These are phyloP conservation scores for Avahi laniger DNA, from an alignment of 2,797 vertebrate species.

Conservation along the genomic window DNA sequence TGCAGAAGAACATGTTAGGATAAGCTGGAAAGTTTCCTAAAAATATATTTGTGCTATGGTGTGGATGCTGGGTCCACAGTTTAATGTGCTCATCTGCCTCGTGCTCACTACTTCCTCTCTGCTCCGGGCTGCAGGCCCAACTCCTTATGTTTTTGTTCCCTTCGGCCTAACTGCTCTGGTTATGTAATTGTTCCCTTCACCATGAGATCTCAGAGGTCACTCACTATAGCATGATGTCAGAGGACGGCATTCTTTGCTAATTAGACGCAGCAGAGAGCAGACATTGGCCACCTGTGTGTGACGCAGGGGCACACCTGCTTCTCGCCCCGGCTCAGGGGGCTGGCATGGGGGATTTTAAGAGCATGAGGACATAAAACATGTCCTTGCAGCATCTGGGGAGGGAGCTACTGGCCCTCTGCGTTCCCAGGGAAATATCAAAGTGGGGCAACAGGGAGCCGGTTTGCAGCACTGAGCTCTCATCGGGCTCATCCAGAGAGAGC, in stretches of 20 bases:
- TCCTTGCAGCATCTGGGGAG: neutral
- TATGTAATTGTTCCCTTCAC: neutral
- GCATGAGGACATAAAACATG: neutral
- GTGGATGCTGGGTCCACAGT: neutral
- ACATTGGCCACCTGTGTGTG: accelerated
- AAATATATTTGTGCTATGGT: neutral
- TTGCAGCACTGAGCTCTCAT: neutral
- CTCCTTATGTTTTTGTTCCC: neutral
- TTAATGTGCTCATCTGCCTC: neutral
- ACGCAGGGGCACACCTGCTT: accelerated
- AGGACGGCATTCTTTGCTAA: neutral
- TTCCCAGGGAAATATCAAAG: neutral
- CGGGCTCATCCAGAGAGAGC: neutral
- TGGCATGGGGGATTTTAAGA: neutral
- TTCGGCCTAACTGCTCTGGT: neutral
- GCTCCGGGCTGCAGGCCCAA: neutral
- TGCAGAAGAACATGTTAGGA: neutral
- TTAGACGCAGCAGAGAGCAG: neutral
- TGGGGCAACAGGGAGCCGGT: accelerated
- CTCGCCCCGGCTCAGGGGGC: accelerated
- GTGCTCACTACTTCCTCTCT: neutral
- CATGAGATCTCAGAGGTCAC: neutral
- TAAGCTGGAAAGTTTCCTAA: neutral
- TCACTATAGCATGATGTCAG: neutral
- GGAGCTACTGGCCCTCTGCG: neutral